Evolutionary conservation across 2,797 vertebrate species (phyloP).

Genomic region (Melanotaenia pygmaea): DNA sequence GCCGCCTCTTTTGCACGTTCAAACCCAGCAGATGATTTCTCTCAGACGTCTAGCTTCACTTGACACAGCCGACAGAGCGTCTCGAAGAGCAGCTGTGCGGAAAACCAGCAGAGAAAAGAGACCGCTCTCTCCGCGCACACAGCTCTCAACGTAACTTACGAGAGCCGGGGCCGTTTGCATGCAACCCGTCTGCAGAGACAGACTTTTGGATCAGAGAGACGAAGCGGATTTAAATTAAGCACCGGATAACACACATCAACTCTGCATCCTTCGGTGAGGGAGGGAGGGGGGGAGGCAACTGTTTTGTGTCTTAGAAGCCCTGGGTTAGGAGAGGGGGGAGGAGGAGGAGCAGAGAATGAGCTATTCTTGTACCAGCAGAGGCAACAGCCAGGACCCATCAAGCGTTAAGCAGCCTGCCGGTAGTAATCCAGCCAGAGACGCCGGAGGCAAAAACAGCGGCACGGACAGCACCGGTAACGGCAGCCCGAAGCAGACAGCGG

Average conservation of each 20-base stretch:
- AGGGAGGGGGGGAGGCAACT: constrained; percentile 65
- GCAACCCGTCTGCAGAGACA: constrained; percentile 36
- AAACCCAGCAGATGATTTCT: constrained; percentile 48
- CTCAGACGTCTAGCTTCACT: constrained; percentile 33
- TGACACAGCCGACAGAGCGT: constrained; percentile 25
- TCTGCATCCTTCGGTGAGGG: constrained; percentile 62
- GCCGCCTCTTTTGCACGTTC: constrained; percentile 58
- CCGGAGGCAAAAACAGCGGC: constrained; percentile 55
- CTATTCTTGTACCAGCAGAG: constrained; percentile 87
- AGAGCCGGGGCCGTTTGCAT: constrained; percentile 14
- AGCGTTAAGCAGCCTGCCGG: constrained; percentile 78
- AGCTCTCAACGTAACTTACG: background rate
- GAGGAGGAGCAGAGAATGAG: constrained; percentile 85
- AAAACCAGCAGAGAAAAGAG: background rate
- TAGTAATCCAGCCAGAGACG: constrained; percentile 76
- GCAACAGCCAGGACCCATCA: constrained; percentile 82
- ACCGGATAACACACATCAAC: constrained; percentile 74
- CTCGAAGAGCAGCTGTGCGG: constrained; percentile 33
- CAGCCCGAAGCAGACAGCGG: constrained; percentile 69
- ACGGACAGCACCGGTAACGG: constrained; percentile 58
- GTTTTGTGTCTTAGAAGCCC: constrained; percentile 77
- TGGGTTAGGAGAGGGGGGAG: constrained; percentile 55
- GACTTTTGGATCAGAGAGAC: constrained; percentile 51
- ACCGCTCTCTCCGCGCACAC: constrained; percentile 5
- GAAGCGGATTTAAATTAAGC: constrained; percentile 76